Evolutionary conservation across 1,140 invertebrate species (phyloP).

Genomic region (Procambarus virginalis): DNA sequence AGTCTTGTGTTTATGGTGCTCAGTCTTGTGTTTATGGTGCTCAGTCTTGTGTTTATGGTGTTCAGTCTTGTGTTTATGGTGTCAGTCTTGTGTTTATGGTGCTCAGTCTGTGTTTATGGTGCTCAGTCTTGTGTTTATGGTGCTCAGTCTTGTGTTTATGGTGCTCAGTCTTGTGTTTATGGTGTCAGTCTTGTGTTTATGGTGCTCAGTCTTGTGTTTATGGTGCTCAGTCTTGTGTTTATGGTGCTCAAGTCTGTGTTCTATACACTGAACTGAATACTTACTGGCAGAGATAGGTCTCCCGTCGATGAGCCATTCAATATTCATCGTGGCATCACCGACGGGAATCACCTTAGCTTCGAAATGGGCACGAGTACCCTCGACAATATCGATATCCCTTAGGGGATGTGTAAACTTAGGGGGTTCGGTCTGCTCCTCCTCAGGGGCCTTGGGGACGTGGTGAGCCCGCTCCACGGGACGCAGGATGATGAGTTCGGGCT

Average conservation of each 20-base stretch:
- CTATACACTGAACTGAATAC: constrained; percentile 4
- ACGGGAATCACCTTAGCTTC: constrained; percentile 95
- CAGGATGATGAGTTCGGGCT: constrained; percentile 93
- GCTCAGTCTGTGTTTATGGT: too few relatives aligned
- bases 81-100: too few relatives aligned
- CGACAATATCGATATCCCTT: constrained; percentile 86
- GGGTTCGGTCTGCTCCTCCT: constrained; percentile 85
- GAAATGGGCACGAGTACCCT: constrained; percentile 93
- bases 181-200: neutral
- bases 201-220: too few relatives aligned
- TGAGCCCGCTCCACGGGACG: constrained; percentile 91
- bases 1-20: too few relatives aligned
- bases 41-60: too few relatives aligned
- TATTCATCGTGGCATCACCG: constrained; percentile 91
- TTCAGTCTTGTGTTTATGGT: too few relatives aligned
- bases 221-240: too few relatives aligned
- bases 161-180: neutral
- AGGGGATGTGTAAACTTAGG: constrained; percentile 94
- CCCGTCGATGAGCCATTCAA: constrained; percentile 94
- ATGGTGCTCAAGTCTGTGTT: too few relatives aligned
- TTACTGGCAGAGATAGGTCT: constrained; percentile 82
- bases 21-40: too few relatives aligned
- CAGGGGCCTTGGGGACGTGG: constrained; percentile 83
- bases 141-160: too few relatives aligned
- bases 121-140: too few relatives aligned